A percentile compares a stretch with the other conserved stretches of the same genome.
Evolutionary conservation across 2,113 vertebrate genomes (phyloP).

Genomic region (Protobothrops mucrosquamatus): DNA sequence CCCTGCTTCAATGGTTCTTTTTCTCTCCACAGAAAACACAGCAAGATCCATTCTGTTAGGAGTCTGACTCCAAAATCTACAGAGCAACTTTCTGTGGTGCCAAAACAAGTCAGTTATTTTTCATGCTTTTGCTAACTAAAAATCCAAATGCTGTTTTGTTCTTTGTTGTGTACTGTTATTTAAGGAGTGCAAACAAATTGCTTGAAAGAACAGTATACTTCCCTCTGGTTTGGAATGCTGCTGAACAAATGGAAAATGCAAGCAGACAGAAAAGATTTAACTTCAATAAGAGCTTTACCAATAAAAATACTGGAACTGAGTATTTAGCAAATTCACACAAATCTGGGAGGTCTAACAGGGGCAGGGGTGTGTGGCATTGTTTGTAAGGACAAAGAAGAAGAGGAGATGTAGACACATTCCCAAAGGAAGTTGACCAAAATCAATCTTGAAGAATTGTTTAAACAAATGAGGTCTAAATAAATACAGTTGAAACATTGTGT

Average conservation of each 20-base stretch:
- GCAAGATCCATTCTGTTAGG: conserved; percentile 86
- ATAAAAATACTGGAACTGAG: not conserved
- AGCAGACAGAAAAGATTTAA: not conserved
- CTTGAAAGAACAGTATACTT: conserved; percentile 2
- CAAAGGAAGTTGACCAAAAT: not conserved
- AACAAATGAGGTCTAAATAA: not conserved
- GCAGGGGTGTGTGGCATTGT: not conserved
- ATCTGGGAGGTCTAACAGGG: not conserved
- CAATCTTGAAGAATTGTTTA: not conserved
- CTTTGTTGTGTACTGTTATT: not conserved
- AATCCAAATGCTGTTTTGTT: conserved; percentile 11
- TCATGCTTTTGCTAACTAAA: conserved; percentile 12
- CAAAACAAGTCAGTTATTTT: conserved; percentile 85
- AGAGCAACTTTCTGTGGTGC: conserved; percentile 84
- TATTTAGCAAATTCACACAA: not conserved
- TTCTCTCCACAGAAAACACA: conserved; percentile 86
- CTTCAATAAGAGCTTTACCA: not conserved
- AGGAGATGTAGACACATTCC: not conserved
- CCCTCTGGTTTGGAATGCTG: not conserved
- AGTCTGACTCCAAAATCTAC: conserved; percentile 80
- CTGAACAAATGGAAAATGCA: not conserved
- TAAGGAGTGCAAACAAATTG: not conserved
- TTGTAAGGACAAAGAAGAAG: not conserved
- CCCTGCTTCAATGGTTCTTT: not conserved
- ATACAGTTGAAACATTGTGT: not conserved